Evolutionary conservation across 2,888 invertebrate species (phyloP).

Genomic region (Eristalis tenax): DNA sequence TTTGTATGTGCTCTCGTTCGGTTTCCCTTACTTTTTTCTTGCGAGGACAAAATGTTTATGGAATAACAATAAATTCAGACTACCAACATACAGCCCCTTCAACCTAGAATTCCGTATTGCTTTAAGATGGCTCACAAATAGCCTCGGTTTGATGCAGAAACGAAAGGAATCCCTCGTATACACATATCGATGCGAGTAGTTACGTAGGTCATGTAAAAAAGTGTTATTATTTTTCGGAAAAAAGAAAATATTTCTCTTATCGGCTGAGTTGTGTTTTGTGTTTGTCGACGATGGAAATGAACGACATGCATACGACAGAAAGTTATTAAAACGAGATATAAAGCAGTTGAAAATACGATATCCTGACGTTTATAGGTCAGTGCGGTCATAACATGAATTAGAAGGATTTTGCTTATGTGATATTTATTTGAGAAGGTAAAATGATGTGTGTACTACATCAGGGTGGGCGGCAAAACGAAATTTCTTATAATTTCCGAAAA

Average conservation of each 20-base stretch:
- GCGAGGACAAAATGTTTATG: conserved; percentile 2
- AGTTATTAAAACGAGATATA: not conserved
- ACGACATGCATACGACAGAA: not conserved
- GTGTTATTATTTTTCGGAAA: conserved; percentile 5
- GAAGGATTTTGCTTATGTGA: conserved; percentile 18
- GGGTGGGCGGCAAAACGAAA: not conserved
- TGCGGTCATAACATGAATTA: conserved; percentile 58
- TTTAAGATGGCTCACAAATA: conserved; percentile 8
- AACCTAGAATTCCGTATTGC: conserved; percentile 15
- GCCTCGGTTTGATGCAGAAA: not conserved
- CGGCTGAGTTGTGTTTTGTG: not conserved
- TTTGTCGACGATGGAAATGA: not conserved
- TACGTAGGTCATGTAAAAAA: conserved; percentile 69
- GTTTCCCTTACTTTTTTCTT: conserved; percentile 3
- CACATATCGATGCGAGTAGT: conserved; percentile 53
- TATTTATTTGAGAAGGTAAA: not conserved
- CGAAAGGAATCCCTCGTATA: conserved; percentile 16
- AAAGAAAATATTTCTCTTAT: not conserved
- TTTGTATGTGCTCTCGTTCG: not conserved
- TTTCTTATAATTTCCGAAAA: too few relatives aligned
- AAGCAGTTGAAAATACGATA: conserved; percentile 8
- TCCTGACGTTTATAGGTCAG: conserved; percentile 63
- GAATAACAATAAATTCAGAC: conserved; percentile 6
- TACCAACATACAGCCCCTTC: not conserved
- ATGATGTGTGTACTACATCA: not conserved